Evolutionary conservation across 2,113 vertebrate genomes (phyloP), one percentile per base, ranked within the genome.

Genomic region (Microcebus lehilahytsara): DNA sequence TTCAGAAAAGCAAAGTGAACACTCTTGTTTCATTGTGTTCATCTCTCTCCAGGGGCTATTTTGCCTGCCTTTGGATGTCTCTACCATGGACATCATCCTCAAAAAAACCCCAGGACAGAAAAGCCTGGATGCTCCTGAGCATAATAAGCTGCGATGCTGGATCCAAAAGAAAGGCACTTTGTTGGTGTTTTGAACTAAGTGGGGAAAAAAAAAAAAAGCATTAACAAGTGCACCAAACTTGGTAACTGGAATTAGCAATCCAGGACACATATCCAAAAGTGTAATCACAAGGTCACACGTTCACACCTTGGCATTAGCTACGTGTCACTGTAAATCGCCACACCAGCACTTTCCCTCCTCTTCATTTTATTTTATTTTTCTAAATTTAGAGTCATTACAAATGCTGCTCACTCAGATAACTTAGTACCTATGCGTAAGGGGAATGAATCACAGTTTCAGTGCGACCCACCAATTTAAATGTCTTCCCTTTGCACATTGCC

Each of bases 351-450:
- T 97, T 84, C 42, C 51, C 58, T 96, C 85, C 60, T 96, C 93
- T 90, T 93, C 81, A 91, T 56, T 92, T 89, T 92, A 95, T 97
- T 96, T 95, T 69, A 81, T 86, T 87, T 92, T 91, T 90, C 96
- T 98, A 98, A 97, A 98, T 97, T 96, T 96, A 97, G 85, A 79
- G 81, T 67, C 85, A 97, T 97, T 97, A 77, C 53, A 96, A 95
- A 92, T 81, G 42, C 96, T 91, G 95, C 93, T 92, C 96, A 96
- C 93, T 97, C 96, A 91, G 90, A 85, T 69, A 96, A 95, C 75
- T 97, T 66, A 80, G 96, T 96, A 97, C 74, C 85, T 91, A 64
- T 69, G 87, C 30, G 37, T 58, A 90, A 72, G 53, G 84, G 78
- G 60, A 87, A 32, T 97, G 96, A 95, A 86, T 97, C 95, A 96